phyloP scores from a whole-genome alignment of 2,113 vertebrate genomes.

The Oreochromis spilurus region DNA sequence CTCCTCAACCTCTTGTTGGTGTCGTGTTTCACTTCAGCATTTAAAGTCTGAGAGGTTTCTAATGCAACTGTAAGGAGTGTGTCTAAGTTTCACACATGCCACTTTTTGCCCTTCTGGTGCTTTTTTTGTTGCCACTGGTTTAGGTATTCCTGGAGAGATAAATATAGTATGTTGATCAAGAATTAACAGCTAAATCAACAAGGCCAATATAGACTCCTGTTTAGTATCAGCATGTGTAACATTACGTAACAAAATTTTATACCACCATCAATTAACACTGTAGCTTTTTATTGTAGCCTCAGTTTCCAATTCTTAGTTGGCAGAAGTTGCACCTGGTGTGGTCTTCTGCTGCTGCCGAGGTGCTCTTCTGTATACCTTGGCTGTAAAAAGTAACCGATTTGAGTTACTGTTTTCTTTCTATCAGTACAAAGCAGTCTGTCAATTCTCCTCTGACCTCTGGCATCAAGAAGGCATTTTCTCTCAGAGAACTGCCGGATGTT shows the following conservation, averaged over 20 bases:
- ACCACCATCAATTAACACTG: too few relatives aligned
- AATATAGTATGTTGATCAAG: background rate
- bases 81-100: background rate
- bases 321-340: background rate
- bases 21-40: conserved; percentile 28
- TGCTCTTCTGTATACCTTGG: background rate
- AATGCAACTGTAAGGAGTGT: background rate
- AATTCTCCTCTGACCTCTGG: too few relatives aligned
- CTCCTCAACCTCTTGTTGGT: background rate
- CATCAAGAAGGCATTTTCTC: too few relatives aligned
- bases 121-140: background rate
- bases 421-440: too few relatives aligned
- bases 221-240: background rate
- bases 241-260: background rate
- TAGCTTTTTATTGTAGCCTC: background rate
- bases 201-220: background rate
- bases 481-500: too few relatives aligned
- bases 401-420: too few relatives aligned
- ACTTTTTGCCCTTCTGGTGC: background rate
- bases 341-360: background rate
- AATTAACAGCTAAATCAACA: background rate
- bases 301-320: background rate
- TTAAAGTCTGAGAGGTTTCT: background rate
- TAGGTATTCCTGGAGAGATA: background rate
- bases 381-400: too few relatives aligned